Base-by-base conservation (phyloP, 1,140 invertebrate species). In the Aphelenchoides avenae region DNA sequence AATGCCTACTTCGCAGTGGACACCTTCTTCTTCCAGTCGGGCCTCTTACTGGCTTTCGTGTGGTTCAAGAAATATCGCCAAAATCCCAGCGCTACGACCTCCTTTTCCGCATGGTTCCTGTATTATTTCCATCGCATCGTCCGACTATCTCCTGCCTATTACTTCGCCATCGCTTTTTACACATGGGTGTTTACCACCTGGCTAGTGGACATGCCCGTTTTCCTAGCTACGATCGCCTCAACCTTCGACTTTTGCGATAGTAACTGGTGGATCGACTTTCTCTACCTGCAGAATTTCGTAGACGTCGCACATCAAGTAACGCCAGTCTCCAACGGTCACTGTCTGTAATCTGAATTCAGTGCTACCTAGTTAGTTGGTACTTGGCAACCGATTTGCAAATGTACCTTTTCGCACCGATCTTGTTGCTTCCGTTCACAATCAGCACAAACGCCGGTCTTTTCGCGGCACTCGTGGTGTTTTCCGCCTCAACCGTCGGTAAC, bases 91-190 rank as follows among this genome's bases (percentile, higher is more conserved):
- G 6, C 20, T 22, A 36, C 42, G 15, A 65, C 26, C 9, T 52
- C 63, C 18, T 13, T 39, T 20, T 5, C 34, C 7, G 30, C 56
- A 20, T 65, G 63, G 63, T 29, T 67, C 15, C 50, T 65, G 47
- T 68, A 67, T 33, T 65, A 65, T 27, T 55, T 68, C 29, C 63
- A 65, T 41, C 44, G 63, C 34, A n/a, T n/a, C n/a, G n/a, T n/a
- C n/a, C n/a, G n/a, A n/a, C n/a, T n/a, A n/a, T n/a, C n/a, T n/a
- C n/a, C n/a, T n/a, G n/a, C n/a, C n/a, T n/a, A n/a, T n/a, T n/a
- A n/a, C n/a, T n/a, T n/a, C n/a, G n/a, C n/a, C n/a, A n/a, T n/a
- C n/a, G n/a, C n/a, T n/a, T n/a, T n/a, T n/a, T n/a, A n/a, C n/a
- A n/a, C n/a, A n/a, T n/a, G n/a, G n/a, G n/a, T n/a, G n/a, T n/a